These are phyloP conservation scores for Synanthedon tipuliformis DNA, from an alignment of 2,888 invertebrate species.

Conservation along the genomic window DNA sequence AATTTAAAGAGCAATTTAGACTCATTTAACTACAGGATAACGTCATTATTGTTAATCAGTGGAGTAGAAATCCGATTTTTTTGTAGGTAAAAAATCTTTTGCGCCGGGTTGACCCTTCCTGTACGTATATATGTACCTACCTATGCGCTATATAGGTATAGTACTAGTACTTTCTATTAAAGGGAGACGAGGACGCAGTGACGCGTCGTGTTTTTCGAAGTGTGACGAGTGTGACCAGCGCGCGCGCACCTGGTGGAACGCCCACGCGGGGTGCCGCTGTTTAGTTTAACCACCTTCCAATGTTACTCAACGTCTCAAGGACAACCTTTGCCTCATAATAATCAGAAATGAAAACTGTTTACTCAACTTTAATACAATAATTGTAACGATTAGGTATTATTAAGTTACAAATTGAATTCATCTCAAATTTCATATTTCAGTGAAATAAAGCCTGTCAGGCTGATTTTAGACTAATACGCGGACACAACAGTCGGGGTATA, in stretches of 20 bases:
- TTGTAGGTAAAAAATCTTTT: constrained; percentile 15
- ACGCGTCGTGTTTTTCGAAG: constrained; percentile 31
- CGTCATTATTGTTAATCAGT: constrained; percentile 11
- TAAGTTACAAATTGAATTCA: no score
- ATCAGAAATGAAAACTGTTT: no score
- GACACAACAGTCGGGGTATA: no score
- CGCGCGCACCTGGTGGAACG: constrained; percentile 38
- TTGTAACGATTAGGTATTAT: no score
- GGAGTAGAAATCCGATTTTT: constrained; percentile 21
- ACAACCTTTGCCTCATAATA: neutral
- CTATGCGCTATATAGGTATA: no score
- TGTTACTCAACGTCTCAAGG: constrained; percentile 1
- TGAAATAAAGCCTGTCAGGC: no score
- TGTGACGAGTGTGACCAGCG: constrained; percentile 10
- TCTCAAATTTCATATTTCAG: no score
- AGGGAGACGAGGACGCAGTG: constrained; percentile 27
- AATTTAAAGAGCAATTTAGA: constrained; percentile 1
- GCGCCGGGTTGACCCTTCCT: constrained; percentile 3
- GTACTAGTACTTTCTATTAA: constrained; percentile 5
- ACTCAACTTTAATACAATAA: no score
- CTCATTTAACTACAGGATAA: constrained; percentile 3
- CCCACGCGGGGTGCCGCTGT: constrained; percentile 28
- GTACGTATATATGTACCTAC: neutral
- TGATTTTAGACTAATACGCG: no score
- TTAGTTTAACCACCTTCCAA: constrained; percentile 5